Conservation (phyloP, 2,797 vertebrate species). For the Aeoliscus strigatus region DNA sequence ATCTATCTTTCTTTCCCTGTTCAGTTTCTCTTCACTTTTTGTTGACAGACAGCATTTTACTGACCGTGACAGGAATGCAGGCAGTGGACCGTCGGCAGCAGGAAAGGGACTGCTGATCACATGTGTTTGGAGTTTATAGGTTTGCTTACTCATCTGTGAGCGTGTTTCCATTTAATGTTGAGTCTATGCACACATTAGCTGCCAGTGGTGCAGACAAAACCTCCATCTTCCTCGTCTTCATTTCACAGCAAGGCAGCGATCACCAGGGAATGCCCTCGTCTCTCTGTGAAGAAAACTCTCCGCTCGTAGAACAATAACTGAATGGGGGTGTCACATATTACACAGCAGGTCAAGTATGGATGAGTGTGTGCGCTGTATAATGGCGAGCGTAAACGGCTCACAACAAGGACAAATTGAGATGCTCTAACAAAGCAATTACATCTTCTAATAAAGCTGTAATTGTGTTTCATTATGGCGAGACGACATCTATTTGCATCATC, state of each 20-base stretch:
- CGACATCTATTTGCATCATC: conserved; percentile 67
- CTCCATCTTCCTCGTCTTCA: conserved; percentile 25
- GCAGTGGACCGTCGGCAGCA: conserved; percentile 13
- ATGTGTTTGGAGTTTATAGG: not conserved
- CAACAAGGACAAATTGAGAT: conserved; percentile 72
- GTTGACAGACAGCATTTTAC: conserved; percentile 32
- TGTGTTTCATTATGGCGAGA: conserved; percentile 70
- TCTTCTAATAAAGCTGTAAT: conserved; percentile 74
- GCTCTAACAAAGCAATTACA: conserved; percentile 74
- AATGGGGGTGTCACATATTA: conserved; percentile 50
- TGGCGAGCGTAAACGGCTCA: conserved; percentile 53
- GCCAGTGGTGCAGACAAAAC: conserved; percentile 18
- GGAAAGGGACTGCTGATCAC: conserved; percentile 7
- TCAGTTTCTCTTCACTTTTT: conserved; percentile 44
- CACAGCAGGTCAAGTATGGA: conserved; percentile 62
- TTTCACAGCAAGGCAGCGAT: conserved; percentile 40
- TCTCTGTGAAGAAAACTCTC: conserved; percentile 42
- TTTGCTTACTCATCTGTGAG: not conserved
- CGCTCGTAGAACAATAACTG: conserved; percentile 52
- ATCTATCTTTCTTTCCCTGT: conserved; percentile 25
- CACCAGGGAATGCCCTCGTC: conserved; percentile 34
- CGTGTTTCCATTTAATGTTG: conserved; percentile 7
- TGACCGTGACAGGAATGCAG: conserved; percentile 50
- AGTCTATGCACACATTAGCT: conserved; percentile 31
- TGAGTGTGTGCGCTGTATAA: conserved; percentile 57